Base-by-base conservation (phyloP, 1,140 invertebrate genomes). In the Lordiphosa stackelbergi region DNA sequence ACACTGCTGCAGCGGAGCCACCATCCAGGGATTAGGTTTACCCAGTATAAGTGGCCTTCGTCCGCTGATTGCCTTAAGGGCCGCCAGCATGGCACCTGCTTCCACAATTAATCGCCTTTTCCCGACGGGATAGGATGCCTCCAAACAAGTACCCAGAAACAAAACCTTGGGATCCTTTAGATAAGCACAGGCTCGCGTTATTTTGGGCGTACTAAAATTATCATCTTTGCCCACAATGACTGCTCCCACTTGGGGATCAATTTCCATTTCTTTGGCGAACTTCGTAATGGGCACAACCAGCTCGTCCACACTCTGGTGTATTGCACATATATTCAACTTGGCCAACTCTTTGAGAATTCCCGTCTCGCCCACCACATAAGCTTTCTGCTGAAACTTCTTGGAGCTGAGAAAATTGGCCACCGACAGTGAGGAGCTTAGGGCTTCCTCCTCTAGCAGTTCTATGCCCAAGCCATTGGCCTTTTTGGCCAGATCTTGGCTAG, bases 21-120 rank as follows among this genome's bases (percentile, higher is more conserved):
- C 13, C 41, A 84, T 63, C 58, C 47, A 63, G 5, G 78, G 78
- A 77, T 83, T 83, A 1, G 77, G 77, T 24, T 83, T 83, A 1
- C 78, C 78, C 34, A 83, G 0, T 12, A 83, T 62, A 2, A 84
- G 31, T 0, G 77, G 77, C 10, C 19, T 52, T 3, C 77, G 53
- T 22, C 48, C 47, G 4, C 53, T 63, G 0, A 66, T 22, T 0
- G 61, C 36, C 24, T 61, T 73, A 3, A 83, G 10, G 0, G 78
- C 56, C 0, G 72, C 58, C 34, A 83, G 19, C 46, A 69, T 61
- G 22, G 77, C 69, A 4, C 51, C 78, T 2, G 78, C 69, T 0
- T 69, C 68, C 2, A 72, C 37, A 12, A 77, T 35, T 0, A 83
- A 19, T 2, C 69, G 64, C 0, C 58, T 46, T 0, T 62, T 36